Percentiles rank a stretch among this genome's conserved stretches.
phyloP scores from a whole-genome alignment of 2,797 vertebrate genomes.

The Malurus leucopterus region DNA sequence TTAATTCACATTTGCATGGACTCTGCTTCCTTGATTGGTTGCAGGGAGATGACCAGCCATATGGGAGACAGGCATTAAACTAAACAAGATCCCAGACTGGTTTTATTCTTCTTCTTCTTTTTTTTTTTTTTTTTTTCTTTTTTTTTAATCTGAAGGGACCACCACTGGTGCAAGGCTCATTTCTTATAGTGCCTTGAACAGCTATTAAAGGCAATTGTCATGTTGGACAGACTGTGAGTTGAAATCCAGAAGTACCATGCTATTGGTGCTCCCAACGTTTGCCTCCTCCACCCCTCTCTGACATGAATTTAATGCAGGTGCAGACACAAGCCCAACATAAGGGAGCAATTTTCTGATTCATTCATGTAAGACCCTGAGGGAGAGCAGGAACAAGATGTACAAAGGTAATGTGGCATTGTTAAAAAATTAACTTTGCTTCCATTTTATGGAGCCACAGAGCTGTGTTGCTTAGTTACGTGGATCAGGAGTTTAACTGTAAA shows the following conservation, averaged over 20 bases:
- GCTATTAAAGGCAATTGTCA: constrained; percentile 60
- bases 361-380: constrained; percentile 75
- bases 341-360: constrained; percentile 78
- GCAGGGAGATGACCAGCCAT: neutral
- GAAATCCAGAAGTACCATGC: constrained; percentile 53
- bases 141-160: constrained; percentile 31
- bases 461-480: constrained; percentile 36
- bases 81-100: constrained; percentile 18
- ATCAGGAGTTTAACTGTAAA: constrained; percentile 42
- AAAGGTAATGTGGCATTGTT: constrained; percentile 69
- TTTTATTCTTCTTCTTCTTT: constrained; percentile 7
- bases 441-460: constrained; percentile 49
- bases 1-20: neutral
- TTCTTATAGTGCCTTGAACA: constrained; percentile 48
- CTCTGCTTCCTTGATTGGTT: neutral
- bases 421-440: constrained; percentile 70
- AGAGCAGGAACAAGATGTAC: constrained; percentile 69
- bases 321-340: constrained; percentile 68
- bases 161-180: constrained; percentile 37
- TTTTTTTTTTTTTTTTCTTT: neutral
- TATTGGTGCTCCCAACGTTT: constrained; percentile 53
- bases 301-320: constrained; percentile 76
- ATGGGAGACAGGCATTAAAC: neutral
- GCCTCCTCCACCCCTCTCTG: constrained; percentile 59
- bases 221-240: constrained; percentile 46